phyloP scores from a whole-genome alignment of 2,797 vertebrate genomes.

The Sebastes iracundus region DNA sequence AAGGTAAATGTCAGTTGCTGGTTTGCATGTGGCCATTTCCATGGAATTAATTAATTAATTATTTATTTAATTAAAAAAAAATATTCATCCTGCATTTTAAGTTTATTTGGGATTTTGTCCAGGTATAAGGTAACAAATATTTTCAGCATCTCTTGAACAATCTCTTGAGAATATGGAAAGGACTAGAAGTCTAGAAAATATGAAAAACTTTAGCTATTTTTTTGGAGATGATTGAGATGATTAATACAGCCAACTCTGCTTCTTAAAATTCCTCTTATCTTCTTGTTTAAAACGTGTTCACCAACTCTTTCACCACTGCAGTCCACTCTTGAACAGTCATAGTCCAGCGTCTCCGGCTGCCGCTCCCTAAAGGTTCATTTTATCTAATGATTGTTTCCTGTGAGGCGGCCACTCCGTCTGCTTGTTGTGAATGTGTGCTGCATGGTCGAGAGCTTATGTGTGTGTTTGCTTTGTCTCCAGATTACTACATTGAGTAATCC shows the following conservation, averaged over 20 bases:
- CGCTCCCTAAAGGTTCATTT: slow-evolving; percentile 35
- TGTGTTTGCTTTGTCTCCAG: slow-evolving; percentile 29
- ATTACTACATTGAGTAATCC: slow-evolving; percentile 33
- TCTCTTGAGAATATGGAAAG: not conserved
- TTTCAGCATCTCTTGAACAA: not conserved
- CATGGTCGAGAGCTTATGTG: slow-evolving; percentile 4
- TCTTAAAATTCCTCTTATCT: not conserved
- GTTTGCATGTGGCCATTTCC: not conserved
- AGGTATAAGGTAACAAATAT: not conserved
- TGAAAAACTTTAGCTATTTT: not conserved
- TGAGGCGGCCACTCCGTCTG: slow-evolving; percentile 35
- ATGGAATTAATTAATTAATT: not conserved
- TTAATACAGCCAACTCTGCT: not conserved
- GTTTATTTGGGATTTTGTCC: not conserved
- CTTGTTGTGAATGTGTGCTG: slow-evolving; percentile 17
- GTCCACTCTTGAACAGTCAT: not conserved
- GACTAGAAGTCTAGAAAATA: not conserved
- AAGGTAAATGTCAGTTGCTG: not conserved
- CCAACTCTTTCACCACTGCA: not conserved
- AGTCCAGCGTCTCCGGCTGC: slow-evolving; percentile 6
- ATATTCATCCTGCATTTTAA: not conserved
- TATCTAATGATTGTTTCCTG: slow-evolving; percentile 66
- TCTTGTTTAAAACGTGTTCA: not conserved
- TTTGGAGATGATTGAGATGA: not conserved
- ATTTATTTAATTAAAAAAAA: too few relatives aligned